These are phyloP conservation scores for Hyaena hyaena DNA, from an alignment of 2,113 vertebrate genomes.

Conservation along the genomic window DNA sequence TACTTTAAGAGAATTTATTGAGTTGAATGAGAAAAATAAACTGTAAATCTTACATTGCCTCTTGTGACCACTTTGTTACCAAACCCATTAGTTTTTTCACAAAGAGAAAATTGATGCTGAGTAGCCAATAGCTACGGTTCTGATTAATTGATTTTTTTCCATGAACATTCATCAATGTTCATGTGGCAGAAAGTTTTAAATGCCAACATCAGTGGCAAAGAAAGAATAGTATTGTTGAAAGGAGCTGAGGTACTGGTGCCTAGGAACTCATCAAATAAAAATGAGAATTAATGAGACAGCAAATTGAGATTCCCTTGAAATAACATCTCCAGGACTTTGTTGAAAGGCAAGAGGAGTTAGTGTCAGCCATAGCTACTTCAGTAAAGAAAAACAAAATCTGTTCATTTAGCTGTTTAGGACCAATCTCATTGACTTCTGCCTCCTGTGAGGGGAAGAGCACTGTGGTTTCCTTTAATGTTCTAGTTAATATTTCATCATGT, in stretches of 20 bases:
- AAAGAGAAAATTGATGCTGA: conserved; percentile 31
- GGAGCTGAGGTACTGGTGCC: neutral
- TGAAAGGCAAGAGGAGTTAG: neutral
- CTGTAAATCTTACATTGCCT: neutral
- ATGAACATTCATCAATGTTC: neutral
- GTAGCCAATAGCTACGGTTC: neutral
- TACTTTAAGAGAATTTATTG: neutral
- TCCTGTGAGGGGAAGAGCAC: neutral
- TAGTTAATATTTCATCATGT: neutral
- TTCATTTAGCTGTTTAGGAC: neutral
- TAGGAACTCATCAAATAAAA: neutral
- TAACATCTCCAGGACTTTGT: conserved; percentile 7
- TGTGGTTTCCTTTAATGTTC: neutral
- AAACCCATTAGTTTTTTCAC: conserved; percentile 9
- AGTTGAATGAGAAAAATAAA: neutral
- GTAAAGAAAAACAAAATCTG: neutral
- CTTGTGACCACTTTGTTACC: neutral
- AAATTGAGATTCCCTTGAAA: conserved; percentile 32
- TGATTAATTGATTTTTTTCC: conserved; percentile 46
- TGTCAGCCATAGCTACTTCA: neutral
- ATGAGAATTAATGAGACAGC: conserved; percentile 38
- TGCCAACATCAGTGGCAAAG: neutral
- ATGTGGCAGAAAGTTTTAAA: neutral
- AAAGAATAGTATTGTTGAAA: neutral
- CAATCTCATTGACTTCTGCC: neutral